Base-by-base conservation (phyloP, 2,113 vertebrate genomes). In the Onychostoma macrolepis region DNA sequence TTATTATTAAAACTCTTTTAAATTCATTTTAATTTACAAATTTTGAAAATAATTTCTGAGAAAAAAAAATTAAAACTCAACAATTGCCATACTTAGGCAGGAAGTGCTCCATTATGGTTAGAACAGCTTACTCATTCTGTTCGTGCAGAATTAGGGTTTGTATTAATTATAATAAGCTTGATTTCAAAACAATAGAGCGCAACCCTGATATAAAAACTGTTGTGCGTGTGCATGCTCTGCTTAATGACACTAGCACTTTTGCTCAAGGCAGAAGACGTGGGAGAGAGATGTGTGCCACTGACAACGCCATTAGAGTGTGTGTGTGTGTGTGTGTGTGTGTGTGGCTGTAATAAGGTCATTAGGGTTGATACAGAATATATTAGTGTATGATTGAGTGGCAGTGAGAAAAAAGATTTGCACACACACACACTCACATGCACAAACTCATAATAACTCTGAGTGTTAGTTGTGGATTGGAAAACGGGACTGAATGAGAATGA, bases 291-390 rank as follows among this genome's bases (percentile, higher is more conserved):
- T 78, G 48, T 53, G 48, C 76, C 48, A 53, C 76, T 78, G 28
- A 21, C n/a, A 45, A 26, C 24, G 0, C 41, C 38, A 72, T 72
- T 72, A 28, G 13, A 8, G 80, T 50, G 63, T 69, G 61, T 69
- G 80, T 69, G 61, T 41, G 58, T 45, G 61, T 83, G 80, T 69
- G n/a, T 83, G 63, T 69, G 63, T 50, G 26, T 69, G 41, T 33
- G 45, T 83, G 21, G 36, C 69, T 41, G 45, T 75, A 76, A 53
- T 78, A 78, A 78, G 48, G 67, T 33, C 45, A 78, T 78, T 78
- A 78, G 45, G 17, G 76, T 21, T 78, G 15, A 78, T 53, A 53
- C 45, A 33, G 72, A 30, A 30, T 78, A 53, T 78, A 19, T 78
- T 28, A 50, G 45, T 28, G 7, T 33, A 21, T 78, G 76, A 78